Evolutionary conservation across 2,797 vertebrate genomes (phyloP).

Genomic region (Xenentodon cancila): DNA sequence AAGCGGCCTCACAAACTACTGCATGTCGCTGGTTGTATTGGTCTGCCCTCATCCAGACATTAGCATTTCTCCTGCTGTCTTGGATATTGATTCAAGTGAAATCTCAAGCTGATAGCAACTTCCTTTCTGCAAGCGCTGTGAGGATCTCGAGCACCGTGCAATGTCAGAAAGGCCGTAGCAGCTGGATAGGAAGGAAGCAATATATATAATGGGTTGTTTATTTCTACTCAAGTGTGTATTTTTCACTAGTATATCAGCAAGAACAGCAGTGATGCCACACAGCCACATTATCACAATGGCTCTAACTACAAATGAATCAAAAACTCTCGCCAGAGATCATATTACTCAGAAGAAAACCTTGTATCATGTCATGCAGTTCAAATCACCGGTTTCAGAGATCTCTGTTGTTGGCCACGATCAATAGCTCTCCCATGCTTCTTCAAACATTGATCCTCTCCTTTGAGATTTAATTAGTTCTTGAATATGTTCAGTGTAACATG

Average conservation of each 20-base stretch:
- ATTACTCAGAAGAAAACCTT: conserved; percentile 43
- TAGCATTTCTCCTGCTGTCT: conserved; percentile 42
- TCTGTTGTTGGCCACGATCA: conserved; percentile 45
- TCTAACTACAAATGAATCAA: conserved; percentile 1
- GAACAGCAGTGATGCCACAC: neutral
- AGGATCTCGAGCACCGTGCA: conserved; percentile 36
- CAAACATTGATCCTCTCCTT: conserved; percentile 72
- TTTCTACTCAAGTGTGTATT: conserved; percentile 14
- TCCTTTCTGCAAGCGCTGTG: conserved; percentile 34
- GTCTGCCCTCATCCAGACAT: conserved; percentile 37
- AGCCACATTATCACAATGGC: neutral
- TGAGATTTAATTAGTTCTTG: conserved; percentile 79
- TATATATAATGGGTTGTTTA: conserved; percentile 2
- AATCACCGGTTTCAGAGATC: conserved; percentile 51
- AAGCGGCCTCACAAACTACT: conserved; percentile 8
- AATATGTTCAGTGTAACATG: conserved; percentile 75
- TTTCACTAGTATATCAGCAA: conserved; percentile 9
- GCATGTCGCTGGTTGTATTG: conserved; percentile 20
- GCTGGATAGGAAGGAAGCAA: conserved; percentile 10
- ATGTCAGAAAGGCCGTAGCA: neutral
- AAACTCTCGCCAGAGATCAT: conserved; percentile 7
- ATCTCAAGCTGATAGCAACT: conserved; percentile 46
- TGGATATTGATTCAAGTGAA: conserved; percentile 56
- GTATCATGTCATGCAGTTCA: conserved; percentile 42
- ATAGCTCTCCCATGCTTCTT: conserved; percentile 67